Evolutionary conservation across 23 tunicate species (phyloP), one percentile per base, ranked within the genome.

Genomic region (Phallusia fumigata): DNA sequence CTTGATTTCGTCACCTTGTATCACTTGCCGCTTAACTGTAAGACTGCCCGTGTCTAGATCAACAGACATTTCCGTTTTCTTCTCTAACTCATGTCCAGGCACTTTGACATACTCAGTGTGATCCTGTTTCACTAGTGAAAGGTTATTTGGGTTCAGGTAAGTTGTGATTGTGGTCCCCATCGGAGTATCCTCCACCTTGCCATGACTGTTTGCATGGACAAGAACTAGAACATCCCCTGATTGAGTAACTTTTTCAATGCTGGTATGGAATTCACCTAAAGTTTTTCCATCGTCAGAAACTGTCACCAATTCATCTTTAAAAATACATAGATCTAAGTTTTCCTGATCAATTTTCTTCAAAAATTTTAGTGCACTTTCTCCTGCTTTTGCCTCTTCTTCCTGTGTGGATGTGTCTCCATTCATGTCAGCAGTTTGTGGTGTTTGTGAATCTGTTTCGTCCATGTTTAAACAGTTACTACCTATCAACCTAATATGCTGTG

Each of bases 51-150:
- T 85, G 36, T 94, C 98, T 16, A 40, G 45, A 47, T 86, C 86
- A 19, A 69, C 16, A 32, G 69, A 72, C 86, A 94, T 94, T 50
- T 51, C 78, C 8, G 91, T 89, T 33, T 65, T 78, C 72, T 94
- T 94, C 35, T 94, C 95, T 36, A 94, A 65, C 45, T 89, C 93
- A 65, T 94, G 90, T 19, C 92, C 85, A 0, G 91, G 91, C 0
- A 89, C 78, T 64, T 89, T 94, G 30, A 94, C 83, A 64, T 79
- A 83, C 65, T 88, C 84, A 19, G 50, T 78, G 78, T 93, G 90
- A 16, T 93, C 89, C 76, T 93, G 98, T 30, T 85, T 44, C 0
- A 93, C 36, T 18, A 93, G 18, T 18, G 85, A 22, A 34, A 93
- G 51, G 76, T 76, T 75, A 52, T 81, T 35, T 19, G 81, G 65